Evolutionary conservation across 2,797 vertebrate species (phyloP).

Genomic region (Artibeus jamaicensis): DNA sequence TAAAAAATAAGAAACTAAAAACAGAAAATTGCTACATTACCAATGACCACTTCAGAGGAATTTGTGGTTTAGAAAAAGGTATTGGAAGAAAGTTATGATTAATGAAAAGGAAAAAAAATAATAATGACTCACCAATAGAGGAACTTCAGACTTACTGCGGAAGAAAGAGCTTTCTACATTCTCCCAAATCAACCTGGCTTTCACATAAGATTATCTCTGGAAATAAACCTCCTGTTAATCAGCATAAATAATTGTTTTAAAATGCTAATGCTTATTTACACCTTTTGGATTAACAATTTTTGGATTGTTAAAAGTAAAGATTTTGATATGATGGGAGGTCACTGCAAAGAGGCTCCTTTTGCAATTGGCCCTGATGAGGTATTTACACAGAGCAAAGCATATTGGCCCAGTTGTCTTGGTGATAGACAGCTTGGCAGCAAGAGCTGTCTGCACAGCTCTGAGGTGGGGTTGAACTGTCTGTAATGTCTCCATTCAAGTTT

Average conservation of each 20-base stretch:
- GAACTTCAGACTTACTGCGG: conserved; percentile 2
- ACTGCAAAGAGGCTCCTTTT: conserved; percentile 55
- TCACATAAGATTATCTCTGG: conserved; percentile 14
- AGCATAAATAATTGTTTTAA: conserved; percentile 30
- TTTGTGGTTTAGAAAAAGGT: conserved; percentile 47
- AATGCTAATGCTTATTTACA: conserved; percentile 53
- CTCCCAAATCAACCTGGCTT: background rate
- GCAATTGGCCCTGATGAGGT: conserved; percentile 59
- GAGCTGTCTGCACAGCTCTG: conserved; percentile 69
- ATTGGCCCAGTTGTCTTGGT: conserved; percentile 71
- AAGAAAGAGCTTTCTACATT: conserved; percentile 38
- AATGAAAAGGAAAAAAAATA: conserved; percentile 42
- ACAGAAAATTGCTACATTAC: conserved; percentile 53
- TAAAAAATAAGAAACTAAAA: conserved; percentile 20
- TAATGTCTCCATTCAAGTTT: conserved; percentile 73
- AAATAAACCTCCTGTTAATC: conserved; percentile 23
- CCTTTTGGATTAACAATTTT: no score
- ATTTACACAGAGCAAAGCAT: conserved; percentile 70
- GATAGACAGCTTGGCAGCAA: conserved; percentile 73
- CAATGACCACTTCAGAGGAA: conserved; percentile 38
- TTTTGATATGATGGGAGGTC: conserved; percentile 51
- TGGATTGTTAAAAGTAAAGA: conserved; percentile 8
- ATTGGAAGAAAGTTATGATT: conserved; percentile 51
- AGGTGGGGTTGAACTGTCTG: conserved; percentile 71
- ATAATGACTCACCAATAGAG: conserved; percentile 49